Conservation (phyloP, 2,888 invertebrate species). For the Herminia tarsipennalis region DNA sequence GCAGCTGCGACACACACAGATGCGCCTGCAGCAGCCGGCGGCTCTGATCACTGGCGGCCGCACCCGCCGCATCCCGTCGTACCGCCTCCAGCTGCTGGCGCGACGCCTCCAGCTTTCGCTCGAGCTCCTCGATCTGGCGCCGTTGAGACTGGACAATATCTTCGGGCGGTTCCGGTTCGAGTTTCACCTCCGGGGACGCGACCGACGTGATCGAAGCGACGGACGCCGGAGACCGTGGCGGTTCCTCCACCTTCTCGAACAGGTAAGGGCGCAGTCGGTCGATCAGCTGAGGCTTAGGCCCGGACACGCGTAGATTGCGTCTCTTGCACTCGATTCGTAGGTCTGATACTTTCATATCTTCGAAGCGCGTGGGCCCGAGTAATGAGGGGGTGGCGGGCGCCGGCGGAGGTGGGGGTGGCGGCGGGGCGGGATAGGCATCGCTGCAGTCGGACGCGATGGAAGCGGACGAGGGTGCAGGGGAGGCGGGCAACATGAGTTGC, state of each 20-base stretch:
- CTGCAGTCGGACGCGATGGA: conserved; percentile 70
- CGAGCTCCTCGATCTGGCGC: conserved; percentile 94
- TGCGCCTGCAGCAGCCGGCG: conserved; percentile 87
- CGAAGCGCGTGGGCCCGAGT: conserved; percentile 88
- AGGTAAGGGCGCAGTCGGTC: conserved; percentile 94
- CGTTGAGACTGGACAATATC: conserved; percentile 93
- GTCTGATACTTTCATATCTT: conserved; percentile 98
- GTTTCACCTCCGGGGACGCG: conserved; percentile 65
- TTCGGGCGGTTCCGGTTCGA: conserved; percentile 82
- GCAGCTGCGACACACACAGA: conserved; percentile 75
- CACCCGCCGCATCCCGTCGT: conserved; percentile 85
- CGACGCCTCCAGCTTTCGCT: conserved; percentile 91
- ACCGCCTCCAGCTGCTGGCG: conserved; percentile 91
- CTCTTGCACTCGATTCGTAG: conserved; percentile 97
- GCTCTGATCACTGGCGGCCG: conserved; percentile 77
- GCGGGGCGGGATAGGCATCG: conserved; percentile 72
- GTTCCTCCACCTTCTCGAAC: conserved; percentile 77
- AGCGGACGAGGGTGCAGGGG: conserved; percentile 78
- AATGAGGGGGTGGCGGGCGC: conserved; percentile 68
- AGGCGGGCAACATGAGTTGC: conserved; percentile 92
- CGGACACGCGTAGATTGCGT: conserved; percentile 97
- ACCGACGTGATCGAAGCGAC: conserved; percentile 61
- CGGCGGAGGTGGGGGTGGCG: conserved; percentile 81
- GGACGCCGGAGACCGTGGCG: conserved; percentile 77
- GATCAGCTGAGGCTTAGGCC: conserved; percentile 97